Evolutionary conservation across 1,140 invertebrate genomes (phyloP), one percentile per base, ranked within the genome.

Genomic region (Homarus americanus): DNA sequence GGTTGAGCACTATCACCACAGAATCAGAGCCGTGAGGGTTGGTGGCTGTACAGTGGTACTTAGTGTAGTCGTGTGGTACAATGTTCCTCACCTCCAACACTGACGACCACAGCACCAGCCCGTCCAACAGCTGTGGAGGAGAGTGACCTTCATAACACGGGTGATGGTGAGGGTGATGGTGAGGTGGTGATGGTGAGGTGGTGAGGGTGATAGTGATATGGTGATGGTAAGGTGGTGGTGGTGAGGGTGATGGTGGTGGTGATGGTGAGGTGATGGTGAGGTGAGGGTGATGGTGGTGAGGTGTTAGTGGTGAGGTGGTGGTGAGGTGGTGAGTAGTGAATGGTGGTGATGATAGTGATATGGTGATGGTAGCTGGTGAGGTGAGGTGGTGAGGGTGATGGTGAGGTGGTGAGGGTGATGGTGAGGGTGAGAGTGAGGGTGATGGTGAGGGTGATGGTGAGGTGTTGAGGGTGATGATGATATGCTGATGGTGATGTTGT

Each of bases 101-200:
- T 4, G 69, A 76, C 17, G 41, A 66, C 84, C 84, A 86, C 20
- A 58, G n/a, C 32, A 86, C 84, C 41, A 86, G 28, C 41, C 84
- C 84, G 73, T 86, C 84, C 7, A 38, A 12, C 28, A 86, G 72
- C 84, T 86, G 72, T n/a, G 5, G 24, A 24, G 38, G 10, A 20
- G 34, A n/a, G n/a, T n/a, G n/a, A n/a, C n/a, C n/a, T n/a, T n/a
- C 1, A 41, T n/a, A 41, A 24, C 17, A 5, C 36, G 32, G 28
- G 36, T 34, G 10, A 15, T 12, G 24, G 24, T 10, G 53, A 63
- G 10, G 24, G 10, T 63, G 10, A 15, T 63, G 53, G 10, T 10
- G 10, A 24, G 66, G 32, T 63, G 53, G 24, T 12, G 53, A 63
- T 10, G 53, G 10, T 63, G 10, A 63, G n/a, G n/a, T 12, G 53